Base-by-base conservation (phyloP, 2,113 vertebrate species). In the Mobula hypostoma region DNA sequence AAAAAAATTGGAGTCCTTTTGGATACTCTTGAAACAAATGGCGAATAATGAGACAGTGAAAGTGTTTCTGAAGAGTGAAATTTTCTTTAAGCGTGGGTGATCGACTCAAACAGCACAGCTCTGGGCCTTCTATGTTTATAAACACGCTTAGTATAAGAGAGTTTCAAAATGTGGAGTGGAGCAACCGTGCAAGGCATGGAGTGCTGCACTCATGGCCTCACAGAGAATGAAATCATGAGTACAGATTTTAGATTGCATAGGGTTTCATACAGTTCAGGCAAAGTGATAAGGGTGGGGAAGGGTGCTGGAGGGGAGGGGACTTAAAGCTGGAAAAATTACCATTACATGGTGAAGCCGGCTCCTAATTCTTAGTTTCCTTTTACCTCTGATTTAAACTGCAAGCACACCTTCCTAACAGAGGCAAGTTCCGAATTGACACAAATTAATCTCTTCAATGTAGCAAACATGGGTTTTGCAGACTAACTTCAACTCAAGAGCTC, bases 101-200 rank as follows among this genome's bases (percentile, higher is more conserved):
- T 24, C 58, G 83, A 88, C 83, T 88, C 58, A 63, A 58, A 56
- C 27, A 88, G 24, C 56, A 61, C 24, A 88, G 58, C 58, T 61
- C 68, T 2, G 56, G 7, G 58, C 21, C 56, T 63, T 88, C 83
- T 63, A 58, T 88, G 83, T 88, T 88, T 88, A 88, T 88, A 88
- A 88, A 88, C 83, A 88, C 58, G 61, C 83, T 58, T 61, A 29
- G 58, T 61, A 88, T 12, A 27, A 63, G 83, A 88, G 83, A 88
- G 58, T 61, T 24, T 61, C 83, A 88, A 88, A 88, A 88, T 12
- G 27, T 63, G 83, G 83, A 88, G 24, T 88, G 83, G 83, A 88
- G 27, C 83, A n/a, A 0, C 56, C 1, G 0, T 15, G 27, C 83
- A 63, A 88, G 83, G 61, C 24, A 1, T 63, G 83, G 83, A 88